Conservation (phyloP, 2,113 vertebrate genomes). For the Phyllopteryx taeniolatus region DNA sequence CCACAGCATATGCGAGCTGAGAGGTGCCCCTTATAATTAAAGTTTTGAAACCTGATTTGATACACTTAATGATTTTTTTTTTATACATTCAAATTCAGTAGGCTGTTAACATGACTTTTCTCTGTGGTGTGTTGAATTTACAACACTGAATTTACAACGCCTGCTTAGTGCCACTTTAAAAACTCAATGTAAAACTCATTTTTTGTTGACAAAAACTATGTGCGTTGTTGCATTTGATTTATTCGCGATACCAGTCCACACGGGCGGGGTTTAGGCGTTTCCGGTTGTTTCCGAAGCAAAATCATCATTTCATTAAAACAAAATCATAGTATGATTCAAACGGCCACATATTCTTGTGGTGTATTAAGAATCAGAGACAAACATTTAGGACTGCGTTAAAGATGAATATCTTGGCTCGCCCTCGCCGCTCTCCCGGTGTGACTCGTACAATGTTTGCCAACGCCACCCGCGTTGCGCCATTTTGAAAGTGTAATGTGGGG, state of each 20-base stretch:
- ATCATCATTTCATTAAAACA: neutral
- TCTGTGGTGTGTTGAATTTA: neutral
- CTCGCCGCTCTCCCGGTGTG: slow-evolving; percentile 7
- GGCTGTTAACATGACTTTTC: no score
- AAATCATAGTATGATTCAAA: neutral
- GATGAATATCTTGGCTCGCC: neutral
- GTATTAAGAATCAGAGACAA: neutral
- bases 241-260: rapidly evolving
- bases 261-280: slow-evolving; percentile 25
- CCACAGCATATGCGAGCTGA: no score
- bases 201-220: neutral
- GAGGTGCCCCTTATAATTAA: no score
- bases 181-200: neutral
- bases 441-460: slow-evolving; percentile 18
- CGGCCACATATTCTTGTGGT: no score
- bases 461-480: slow-evolving; percentile 69
- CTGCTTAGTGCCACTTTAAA: no score
- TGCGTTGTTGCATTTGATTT: slow-evolving; percentile 30
- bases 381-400: neutral
- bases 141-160: no score
- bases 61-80: no score
- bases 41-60: no score
- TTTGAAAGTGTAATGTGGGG: slow-evolving; percentile 66
- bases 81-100: no score
- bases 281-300: neutral